Base-by-base conservation (phyloP, 2,888 invertebrate species). In the Cryptosula pallasiana region DNA sequence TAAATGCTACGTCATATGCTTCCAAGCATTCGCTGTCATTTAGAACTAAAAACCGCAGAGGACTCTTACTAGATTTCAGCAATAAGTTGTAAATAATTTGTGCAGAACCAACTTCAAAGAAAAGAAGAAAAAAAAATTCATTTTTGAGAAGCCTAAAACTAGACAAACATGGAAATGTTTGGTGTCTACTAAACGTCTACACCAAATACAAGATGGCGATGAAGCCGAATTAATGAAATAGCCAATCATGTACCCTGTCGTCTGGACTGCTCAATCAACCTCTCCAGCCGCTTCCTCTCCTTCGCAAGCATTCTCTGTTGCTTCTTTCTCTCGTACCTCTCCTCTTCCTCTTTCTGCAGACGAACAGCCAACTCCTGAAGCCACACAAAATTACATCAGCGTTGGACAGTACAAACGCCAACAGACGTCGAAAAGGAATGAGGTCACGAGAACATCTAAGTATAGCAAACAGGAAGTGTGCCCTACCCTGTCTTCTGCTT, bases 401-500 rank as follows among this genome's bases (percentile, higher is more conserved):
- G n/a, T n/a, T n/a, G n/a, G n/a, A n/a, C n/a, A n/a, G n/a, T n/a
- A n/a, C n/a, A 45, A 5, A 45, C 45, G 45, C 5, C 45, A 45
- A 20, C 45, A 45, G 20, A 45, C 20, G 20, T 45, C 45, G 45
- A 45, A 5, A 45, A 13, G 20, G 20, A 45, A 45, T 45, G 9
- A 13, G 5, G 45, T 45, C 5, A n/a, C n/a, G n/a, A n/a, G n/a
- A n/a, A n/a, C n/a, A n/a, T n/a, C n/a, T n/a, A n/a, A n/a, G n/a
- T n/a, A n/a, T n/a, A n/a, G n/a, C n/a, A n/a, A n/a, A n/a, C n/a
- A n/a, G n/a, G n/a, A n/a, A n/a, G n/a, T n/a, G n/a, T n/a, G n/a
- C n/a, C 74, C 76, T 78, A 78, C 81, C 81, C 79, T 81, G 78
- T 83, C 81, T 87, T 87, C 80, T 80, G 78, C 74, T 84, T 80